A percentile compares a stretch with the other conserved stretches of the same genome.
Conservation (phyloP, 2,113 vertebrate species). For the Abramis brama region DNA sequence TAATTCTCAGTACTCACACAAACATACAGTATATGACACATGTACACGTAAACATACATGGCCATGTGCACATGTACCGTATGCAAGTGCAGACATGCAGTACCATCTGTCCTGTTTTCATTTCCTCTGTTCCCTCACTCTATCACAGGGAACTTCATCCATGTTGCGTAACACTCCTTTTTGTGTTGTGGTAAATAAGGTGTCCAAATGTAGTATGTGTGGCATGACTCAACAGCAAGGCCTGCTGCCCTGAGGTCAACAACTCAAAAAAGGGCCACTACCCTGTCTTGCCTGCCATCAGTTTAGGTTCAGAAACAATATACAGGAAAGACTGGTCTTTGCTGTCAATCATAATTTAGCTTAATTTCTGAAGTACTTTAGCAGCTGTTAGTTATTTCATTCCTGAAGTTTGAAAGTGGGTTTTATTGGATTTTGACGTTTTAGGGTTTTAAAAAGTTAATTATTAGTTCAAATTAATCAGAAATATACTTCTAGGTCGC, state of each 20-base stretch:
- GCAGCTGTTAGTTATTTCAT: neutral
- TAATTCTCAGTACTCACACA: neutral
- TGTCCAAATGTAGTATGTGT: neutral
- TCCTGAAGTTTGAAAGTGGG: neutral
- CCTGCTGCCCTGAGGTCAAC: neutral
- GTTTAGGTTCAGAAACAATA: neutral
- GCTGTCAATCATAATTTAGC: neutral
- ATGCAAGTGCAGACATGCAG: neutral
- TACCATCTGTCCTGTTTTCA: neutral
- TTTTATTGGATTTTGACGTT: neutral
- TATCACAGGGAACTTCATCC: neutral
- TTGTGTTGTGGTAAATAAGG: slow-evolving; percentile 58
- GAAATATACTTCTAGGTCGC: neutral
- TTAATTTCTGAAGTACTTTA: neutral
- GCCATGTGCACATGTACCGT: neutral
- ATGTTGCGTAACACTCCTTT: slow-evolving; percentile 55
- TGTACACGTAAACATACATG: neutral
- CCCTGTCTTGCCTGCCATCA: too few relatives aligned
- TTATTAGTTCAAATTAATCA: neutral
- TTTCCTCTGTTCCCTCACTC: slow-evolving; percentile 2
- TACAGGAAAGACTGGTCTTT: neutral
- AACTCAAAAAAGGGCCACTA: neutral
- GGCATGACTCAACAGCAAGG: neutral
- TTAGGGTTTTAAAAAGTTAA: neutral
- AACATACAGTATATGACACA: neutral